Evolutionary conservation across 2,888 invertebrate species (phyloP).

Genomic region (Synergus gifuensis): DNA sequence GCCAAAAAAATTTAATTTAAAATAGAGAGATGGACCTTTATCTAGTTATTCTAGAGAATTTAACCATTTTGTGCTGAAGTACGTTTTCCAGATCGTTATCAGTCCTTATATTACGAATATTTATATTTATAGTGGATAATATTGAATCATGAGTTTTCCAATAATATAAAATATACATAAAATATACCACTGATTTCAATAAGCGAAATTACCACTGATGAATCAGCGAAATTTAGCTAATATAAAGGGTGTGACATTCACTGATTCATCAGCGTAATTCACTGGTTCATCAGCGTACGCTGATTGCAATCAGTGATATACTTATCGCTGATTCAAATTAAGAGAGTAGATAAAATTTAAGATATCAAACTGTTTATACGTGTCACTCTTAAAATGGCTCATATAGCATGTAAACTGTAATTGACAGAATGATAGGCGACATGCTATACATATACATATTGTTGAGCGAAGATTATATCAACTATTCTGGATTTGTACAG

Average conservation of each 20-base stretch:
- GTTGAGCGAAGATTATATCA: not conserved
- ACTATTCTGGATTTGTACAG: not conserved
- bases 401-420: conserved; percentile 5
- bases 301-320: too few relatives aligned
- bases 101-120: too few relatives aligned
- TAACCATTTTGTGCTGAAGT: too few relatives aligned
- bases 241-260: too few relatives aligned
- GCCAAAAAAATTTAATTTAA: conserved; percentile 8
- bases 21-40: not conserved
- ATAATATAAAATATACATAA: not conserved
- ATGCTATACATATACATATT: not conserved
- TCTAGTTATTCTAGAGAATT: not conserved
- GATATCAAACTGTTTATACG: conserved; percentile 17
- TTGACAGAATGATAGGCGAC: conserved; percentile 1
- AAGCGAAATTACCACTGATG: too few relatives aligned
- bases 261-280: too few relatives aligned
- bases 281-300: too few relatives aligned
- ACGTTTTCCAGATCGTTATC: too few relatives aligned
- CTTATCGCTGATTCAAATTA: too few relatives aligned
- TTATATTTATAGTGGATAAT: too few relatives aligned
- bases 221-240: too few relatives aligned
- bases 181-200: too few relatives aligned
- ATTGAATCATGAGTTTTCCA: not conserved
- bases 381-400: conserved; percentile 18
- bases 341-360: not conserved